phyloP scores from a whole-genome alignment of 2,888 invertebrate species.

The Standfussiana lucernea region DNA sequence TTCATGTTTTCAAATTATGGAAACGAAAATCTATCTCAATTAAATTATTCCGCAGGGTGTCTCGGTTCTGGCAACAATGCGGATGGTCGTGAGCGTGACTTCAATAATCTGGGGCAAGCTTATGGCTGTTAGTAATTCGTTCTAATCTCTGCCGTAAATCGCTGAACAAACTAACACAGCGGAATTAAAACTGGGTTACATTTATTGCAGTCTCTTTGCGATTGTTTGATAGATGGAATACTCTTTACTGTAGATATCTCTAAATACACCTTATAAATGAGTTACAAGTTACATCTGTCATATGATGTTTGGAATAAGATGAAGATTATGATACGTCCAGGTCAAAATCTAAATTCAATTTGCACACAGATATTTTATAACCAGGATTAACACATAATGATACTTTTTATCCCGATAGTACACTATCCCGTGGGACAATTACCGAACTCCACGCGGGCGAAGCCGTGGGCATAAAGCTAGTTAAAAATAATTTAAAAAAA shows the following conservation, averaged over 20 bases:
- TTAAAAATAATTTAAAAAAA: neutral
- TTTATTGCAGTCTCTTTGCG: constrained; percentile 21
- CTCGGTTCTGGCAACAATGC: constrained; percentile 19
- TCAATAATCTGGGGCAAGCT: constrained; percentile 41
- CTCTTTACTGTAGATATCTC: too few relatives aligned
- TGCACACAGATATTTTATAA: too few relatives aligned
- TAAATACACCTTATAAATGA: too few relatives aligned
- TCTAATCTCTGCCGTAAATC: constrained; percentile 49
- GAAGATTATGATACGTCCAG: too few relatives aligned
- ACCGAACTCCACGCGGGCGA: too few relatives aligned
- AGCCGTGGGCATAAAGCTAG: too few relatives aligned
- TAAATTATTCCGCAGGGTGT: neutral
- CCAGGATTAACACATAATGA: too few relatives aligned
- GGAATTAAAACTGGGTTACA: constrained; percentile 48
- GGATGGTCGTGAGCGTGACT: constrained; percentile 31
- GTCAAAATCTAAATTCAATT: too few relatives aligned
- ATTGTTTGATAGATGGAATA: constrained; percentile 4
- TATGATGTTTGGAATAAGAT: too few relatives aligned
- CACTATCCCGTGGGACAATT: too few relatives aligned
- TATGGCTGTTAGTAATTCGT: constrained; percentile 54
- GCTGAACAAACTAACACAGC: constrained; percentile 32
- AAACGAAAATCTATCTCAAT: neutral
- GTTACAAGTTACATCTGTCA: too few relatives aligned
- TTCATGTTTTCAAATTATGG: neutral
- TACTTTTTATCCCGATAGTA: too few relatives aligned